These are phyloP conservation scores for Pararge aegeria DNA, from an alignment of 1,140 invertebrate genomes.

Conservation along the genomic window DNA sequence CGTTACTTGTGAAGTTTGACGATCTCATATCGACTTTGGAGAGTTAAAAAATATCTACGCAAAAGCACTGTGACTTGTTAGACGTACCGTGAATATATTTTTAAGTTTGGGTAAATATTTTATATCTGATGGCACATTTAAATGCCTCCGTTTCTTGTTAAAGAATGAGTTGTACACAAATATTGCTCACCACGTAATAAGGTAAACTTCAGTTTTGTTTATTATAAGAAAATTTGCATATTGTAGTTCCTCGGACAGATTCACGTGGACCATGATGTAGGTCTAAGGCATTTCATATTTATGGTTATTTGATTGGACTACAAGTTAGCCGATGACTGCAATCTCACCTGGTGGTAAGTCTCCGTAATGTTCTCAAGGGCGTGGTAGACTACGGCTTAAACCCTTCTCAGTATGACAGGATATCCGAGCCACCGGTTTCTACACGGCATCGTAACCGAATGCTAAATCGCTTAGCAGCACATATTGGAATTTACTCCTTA, in stretches of 20 bases:
- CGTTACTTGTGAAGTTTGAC: constrained; percentile 10
- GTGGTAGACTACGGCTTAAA: too few relatives aligned
- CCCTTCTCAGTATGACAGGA: too few relatives aligned
- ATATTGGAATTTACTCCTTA: too few relatives aligned
- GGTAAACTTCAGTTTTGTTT: constrained; percentile 45
- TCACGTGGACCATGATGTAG: background rate
- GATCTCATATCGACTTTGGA: constrained; percentile 11
- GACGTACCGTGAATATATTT: background rate
- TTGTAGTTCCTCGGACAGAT: constrained; percentile 42
- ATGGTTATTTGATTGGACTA: too few relatives aligned
- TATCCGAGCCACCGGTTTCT: too few relatives aligned
- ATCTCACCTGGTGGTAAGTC: too few relatives aligned
- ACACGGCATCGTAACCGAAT: too few relatives aligned
- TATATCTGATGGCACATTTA: constrained; percentile 42
- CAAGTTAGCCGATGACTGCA: too few relatives aligned
- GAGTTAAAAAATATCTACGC: background rate
- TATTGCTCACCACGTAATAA: constrained; percentile 46
- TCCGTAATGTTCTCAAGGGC: too few relatives aligned
- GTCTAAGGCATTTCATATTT: too few relatives aligned
- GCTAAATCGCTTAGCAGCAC: too few relatives aligned
- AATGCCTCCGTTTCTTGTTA: constrained; percentile 35
- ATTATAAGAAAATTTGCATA: constrained; percentile 54
- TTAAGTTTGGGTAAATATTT: constrained; percentile 17
- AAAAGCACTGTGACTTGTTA: background rate
- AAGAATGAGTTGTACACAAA: constrained; percentile 48